These are phyloP conservation scores for Oscheius myriophilus DNA, from an alignment of 2,888 invertebrate genomes.

Conservation along the genomic window DNA sequence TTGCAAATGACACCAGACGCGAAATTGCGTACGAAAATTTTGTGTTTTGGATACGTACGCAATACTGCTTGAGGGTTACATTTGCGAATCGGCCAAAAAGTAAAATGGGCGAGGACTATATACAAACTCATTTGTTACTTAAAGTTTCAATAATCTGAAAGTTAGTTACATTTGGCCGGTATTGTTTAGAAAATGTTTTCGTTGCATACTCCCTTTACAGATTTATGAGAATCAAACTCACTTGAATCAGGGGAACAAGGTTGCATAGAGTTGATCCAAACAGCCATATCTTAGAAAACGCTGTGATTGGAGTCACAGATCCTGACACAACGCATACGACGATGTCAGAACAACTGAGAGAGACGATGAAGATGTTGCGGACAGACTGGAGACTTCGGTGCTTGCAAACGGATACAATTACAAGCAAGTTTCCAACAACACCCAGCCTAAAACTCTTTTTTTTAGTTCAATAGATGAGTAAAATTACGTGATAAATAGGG, in stretches of 20 bases:
- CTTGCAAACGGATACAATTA: conserved; percentile 60
- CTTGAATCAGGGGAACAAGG: conserved; percentile 89
- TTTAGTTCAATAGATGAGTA: no score
- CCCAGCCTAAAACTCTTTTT: conserved; percentile 58
- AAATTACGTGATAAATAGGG: conserved; percentile 63
- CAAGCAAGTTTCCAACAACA: conserved; percentile 64
- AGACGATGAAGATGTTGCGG: conserved; percentile 69
- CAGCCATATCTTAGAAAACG: conserved; percentile 89
- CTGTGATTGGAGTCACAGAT: conserved; percentile 93
- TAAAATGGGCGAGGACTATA: no score
- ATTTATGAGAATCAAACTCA: conserved; percentile 25
- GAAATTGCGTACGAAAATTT: no score
- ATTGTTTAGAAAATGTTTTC: no score
- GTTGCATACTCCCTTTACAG: no score
- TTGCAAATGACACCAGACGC: no score
- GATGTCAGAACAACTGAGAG: conserved; percentile 80
- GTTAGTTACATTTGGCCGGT: no score
- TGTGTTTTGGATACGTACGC: no score
- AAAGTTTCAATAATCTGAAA: no score
- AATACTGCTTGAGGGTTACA: no score
- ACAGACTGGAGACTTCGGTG: conserved; percentile 65
- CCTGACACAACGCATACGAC: conserved; percentile 88
- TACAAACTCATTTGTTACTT: no score
- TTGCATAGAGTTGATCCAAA: conserved; percentile 91
- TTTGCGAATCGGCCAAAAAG: no score